Evolutionary conservation across 2,888 invertebrate species (phyloP).

Genomic region (Latrodectus hesperus): DNA sequence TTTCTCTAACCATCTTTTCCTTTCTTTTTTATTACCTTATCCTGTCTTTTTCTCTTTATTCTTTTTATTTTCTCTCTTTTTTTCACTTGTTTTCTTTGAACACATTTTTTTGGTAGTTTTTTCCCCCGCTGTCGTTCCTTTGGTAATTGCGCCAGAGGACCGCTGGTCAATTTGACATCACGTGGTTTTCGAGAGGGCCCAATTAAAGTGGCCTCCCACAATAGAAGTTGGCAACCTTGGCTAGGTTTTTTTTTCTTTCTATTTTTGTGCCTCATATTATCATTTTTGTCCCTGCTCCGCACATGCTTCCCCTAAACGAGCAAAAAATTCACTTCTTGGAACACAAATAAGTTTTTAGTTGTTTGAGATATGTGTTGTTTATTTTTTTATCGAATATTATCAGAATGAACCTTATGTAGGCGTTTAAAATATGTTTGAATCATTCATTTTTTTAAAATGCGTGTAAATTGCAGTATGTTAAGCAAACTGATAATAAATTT

Average conservation of each 20-base stretch:
- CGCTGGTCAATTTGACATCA: conserved; percentile 57
- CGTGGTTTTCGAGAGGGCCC: conserved; percentile 52
- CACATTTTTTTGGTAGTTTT: conserved; percentile 1
- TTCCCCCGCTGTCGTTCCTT: background rate
- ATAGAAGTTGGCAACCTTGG: conserved; percentile 34
- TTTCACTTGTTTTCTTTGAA: conserved; percentile 18
- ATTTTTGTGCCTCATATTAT: background rate
- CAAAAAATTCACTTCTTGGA: no score
- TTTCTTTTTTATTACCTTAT: background rate
- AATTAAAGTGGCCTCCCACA: conserved; percentile 51
- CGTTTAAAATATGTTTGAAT: no score
- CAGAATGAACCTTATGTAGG: no score
- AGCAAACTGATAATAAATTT: no score
- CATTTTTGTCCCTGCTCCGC: background rate
- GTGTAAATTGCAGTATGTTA: no score
- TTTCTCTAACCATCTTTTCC: no score
- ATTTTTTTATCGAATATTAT: no score
- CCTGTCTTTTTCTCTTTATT: background rate
- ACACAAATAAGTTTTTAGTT: no score
- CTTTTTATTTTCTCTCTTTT: background rate
- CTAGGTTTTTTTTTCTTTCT: background rate
- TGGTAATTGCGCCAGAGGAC: background rate
- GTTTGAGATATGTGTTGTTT: no score
- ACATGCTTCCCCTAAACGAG: no score
- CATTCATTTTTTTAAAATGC: no score